Evolutionary conservation across 2,113 vertebrate genomes (phyloP).

Genomic region (Cinclus mexicanus): DNA sequence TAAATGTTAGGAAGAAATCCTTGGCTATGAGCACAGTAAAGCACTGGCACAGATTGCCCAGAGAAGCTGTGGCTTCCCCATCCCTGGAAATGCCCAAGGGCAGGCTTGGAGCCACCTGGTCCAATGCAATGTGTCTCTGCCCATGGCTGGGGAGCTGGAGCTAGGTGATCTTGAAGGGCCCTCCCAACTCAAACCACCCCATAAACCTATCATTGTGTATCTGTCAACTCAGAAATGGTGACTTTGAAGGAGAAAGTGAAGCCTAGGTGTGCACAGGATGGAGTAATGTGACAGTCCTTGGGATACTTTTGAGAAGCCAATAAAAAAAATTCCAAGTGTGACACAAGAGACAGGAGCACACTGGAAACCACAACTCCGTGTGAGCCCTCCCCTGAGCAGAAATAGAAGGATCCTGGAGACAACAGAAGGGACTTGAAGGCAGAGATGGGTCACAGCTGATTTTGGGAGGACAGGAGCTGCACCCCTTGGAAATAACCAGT

Average conservation of each 20-base stretch:
- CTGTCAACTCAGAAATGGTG: not conserved
- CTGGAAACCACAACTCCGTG: not conserved
- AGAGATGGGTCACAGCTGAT: not conserved
- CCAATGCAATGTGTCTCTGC: not conserved
- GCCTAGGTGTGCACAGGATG: not conserved
- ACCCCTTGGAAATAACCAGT: not conserved
- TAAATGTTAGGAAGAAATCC: not conserved
- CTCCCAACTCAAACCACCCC: not conserved
- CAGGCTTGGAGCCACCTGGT: not conserved
- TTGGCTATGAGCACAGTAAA: not conserved
- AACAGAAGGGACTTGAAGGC: not conserved
- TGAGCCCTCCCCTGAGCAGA: not conserved
- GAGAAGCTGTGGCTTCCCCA: not conserved
- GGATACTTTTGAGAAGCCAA: not conserved
- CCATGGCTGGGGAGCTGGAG: not conserved
- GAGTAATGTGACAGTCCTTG: not conserved
- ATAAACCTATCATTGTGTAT: not conserved
- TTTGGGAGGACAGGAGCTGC: not conserved
- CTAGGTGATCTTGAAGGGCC: not conserved
- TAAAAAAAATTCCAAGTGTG: not conserved
- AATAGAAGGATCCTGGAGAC: not conserved
- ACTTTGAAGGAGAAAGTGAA: not conserved
- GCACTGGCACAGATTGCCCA: not conserved
- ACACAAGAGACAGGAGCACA: accelerated
- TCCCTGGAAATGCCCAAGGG: not conserved